Base-by-base conservation (phyloP, 2,113 vertebrate species). In the Pimephales promelas region DNA sequence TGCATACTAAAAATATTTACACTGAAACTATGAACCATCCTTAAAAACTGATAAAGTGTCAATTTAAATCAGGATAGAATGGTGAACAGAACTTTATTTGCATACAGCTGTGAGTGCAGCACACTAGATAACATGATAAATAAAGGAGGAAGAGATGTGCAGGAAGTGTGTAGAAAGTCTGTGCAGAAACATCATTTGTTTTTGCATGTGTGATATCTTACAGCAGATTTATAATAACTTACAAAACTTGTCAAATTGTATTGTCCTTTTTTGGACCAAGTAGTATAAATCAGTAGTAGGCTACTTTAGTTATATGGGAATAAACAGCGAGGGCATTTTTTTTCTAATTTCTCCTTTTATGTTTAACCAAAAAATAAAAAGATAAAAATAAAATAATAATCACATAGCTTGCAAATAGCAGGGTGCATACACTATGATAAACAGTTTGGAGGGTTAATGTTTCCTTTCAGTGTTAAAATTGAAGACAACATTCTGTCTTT, bases 401-500 rank as follows among this genome's bases (percentile, higher is more conserved):
- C 20, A 22, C 9, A 68, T 4, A 5, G 64, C 31, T 40, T 68
- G 20, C 5, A 18, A 34, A 68, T 2, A n/a, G 20, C 34, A 70
- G 16, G 16, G 10, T 22, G 2, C 28, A 34, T 22, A 68, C 10
- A 68, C 10, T 36, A 8, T 36, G 28, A 20, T 66, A 0, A 10
- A 0, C 4, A 10, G 5, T 10, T 22, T 18, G 31, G 6, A 54
- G 13, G 34, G 64, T 68, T 68, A 40, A 68, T 68, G 2, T 1
- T 40, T 40, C 34, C 34, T 22, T 40, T 45, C 10, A 45, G 68
- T 45, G 68, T 72, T 72, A 26, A 24, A 47, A 72, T 26, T 22
- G 14, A 45, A 45, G n/a, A 72, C n/a, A 14, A 45, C 68, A 47
- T 24, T 72, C n/a, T 26, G 68, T 76, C 49, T 76, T 76, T 34